Evolutionary conservation across 2,888 invertebrate species (phyloP).

Genomic region (Lepidocyrtinus sp.): DNA sequence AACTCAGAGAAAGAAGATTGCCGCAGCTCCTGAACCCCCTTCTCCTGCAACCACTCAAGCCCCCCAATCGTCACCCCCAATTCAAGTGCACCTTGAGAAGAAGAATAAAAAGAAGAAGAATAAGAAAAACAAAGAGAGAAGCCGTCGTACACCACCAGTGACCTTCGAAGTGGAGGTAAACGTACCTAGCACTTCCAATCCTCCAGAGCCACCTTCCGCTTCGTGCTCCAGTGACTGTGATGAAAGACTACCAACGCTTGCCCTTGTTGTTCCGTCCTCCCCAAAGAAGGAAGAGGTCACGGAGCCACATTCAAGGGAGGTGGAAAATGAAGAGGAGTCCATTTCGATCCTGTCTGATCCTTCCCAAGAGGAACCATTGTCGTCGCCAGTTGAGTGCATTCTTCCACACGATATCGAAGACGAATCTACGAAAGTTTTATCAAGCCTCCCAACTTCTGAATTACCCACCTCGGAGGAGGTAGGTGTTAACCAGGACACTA

Average conservation of each 20-base stretch:
- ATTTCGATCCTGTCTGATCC: too few relatives aligned
- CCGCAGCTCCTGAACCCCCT: slow-evolving; percentile 3
- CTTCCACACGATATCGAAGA: slow-evolving; percentile 33
- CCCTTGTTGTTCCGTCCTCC: slow-evolving; percentile 22
- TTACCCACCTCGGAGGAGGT: too few relatives aligned
- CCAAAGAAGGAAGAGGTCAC: slow-evolving; percentile 30
- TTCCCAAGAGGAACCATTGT: background rate
- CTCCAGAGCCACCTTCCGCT: too few relatives aligned
- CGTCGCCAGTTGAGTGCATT: slow-evolving; percentile 22
- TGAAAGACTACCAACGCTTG: slow-evolving; percentile 29
- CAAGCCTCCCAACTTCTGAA: too few relatives aligned
- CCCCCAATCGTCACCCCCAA: slow-evolving; percentile 20
- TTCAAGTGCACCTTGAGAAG: slow-evolving; percentile 7
- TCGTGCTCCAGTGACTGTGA: slow-evolving; percentile 7
- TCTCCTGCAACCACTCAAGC: background rate
- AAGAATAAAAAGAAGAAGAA: background rate
- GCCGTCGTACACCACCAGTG: background rate
- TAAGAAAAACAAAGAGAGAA: too few relatives aligned
- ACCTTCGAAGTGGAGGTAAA: background rate
- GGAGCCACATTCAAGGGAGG: too few relatives aligned
- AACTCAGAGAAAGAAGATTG: slow-evolving; percentile 26
- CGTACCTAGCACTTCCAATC: too few relatives aligned
- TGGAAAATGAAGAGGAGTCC: background rate
- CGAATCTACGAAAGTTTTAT: too few relatives aligned
- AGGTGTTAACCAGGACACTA: too few relatives aligned